Conservation (phyloP, 1,140 invertebrate genomes). For the Hycleus phaleratus region DNA sequence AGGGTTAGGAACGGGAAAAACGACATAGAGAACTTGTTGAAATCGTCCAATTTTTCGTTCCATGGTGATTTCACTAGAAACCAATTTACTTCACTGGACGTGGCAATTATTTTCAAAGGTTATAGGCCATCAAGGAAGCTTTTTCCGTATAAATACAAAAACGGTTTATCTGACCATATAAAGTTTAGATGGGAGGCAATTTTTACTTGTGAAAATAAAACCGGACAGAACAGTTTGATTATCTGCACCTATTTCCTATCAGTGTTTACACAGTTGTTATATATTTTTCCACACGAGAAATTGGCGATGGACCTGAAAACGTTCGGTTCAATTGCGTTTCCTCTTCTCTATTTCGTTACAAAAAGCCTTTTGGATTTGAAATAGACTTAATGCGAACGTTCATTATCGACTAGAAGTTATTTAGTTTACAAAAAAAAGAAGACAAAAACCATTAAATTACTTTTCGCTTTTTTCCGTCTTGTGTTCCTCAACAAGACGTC, state of each 20-base stretch:
- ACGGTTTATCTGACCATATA: slow-evolving; percentile 3
- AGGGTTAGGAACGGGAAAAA: too few species aligned
- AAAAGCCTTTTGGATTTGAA: too few species aligned
- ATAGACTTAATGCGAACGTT: too few species aligned
- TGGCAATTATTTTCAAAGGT: slow-evolving; percentile 9
- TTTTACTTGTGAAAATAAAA: not conserved
- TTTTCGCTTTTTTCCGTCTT: too few species aligned
- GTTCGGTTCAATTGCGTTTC: too few species aligned
- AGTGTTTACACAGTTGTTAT: slow-evolving; percentile 9
- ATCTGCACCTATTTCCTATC: slow-evolving; percentile 4
- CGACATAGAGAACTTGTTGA: not conserved
- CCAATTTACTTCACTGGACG: slow-evolving; percentile 6
- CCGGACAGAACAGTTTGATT: not conserved
- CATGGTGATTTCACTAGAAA: not conserved
- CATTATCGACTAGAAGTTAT: too few species aligned
- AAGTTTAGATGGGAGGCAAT: not conserved
- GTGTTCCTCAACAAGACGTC: too few species aligned
- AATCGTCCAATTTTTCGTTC: not conserved
- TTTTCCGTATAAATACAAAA: not conserved
- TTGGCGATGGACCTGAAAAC: too few species aligned
- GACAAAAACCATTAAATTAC: not conserved
- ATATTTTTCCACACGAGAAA: not conserved
- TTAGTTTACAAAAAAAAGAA: too few species aligned
- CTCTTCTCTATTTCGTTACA: too few species aligned
- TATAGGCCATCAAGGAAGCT: slow-evolving; percentile 1